Evolutionary conservation across 2,113 vertebrate genomes (phyloP).

Genomic region (rat (Rattus norvegicus)): DNA sequence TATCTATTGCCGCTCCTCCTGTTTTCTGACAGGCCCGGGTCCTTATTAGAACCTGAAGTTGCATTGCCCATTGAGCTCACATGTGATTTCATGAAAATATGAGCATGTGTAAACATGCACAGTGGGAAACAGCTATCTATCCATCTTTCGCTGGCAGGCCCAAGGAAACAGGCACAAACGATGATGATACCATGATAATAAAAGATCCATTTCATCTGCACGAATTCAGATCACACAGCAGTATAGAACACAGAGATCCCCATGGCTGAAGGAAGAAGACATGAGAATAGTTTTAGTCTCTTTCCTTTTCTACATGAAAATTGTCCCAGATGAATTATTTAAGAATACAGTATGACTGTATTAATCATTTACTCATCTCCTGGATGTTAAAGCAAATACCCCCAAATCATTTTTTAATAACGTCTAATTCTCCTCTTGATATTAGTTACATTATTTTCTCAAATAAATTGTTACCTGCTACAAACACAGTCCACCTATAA

Average conservation of each 20-base stretch:
- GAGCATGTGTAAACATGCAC: slow-evolving; percentile 1
- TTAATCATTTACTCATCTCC: background rate
- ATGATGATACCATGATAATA: background rate
- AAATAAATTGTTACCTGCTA: background rate
- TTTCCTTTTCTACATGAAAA: background rate
- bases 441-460: background rate
- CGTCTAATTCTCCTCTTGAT: background rate
- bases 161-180: background rate
- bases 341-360: background rate
- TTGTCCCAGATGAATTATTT: background rate
- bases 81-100: background rate
- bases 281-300: background rate
- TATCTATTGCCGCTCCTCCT: slow-evolving; percentile 12
- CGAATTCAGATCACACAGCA: background rate
- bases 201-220: background rate
- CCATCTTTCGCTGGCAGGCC: background rate
- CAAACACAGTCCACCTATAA: background rate
- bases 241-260: too few species aligned
- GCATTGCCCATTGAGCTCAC: background rate
- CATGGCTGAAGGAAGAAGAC: background rate
- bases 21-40: slow-evolving; percentile 35
- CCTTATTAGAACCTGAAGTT: background rate
- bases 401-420: background rate
- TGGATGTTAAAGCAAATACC: background rate
- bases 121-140: background rate